Evolutionary conservation across 2,113 vertebrate species (phyloP).

Genomic region (Cervus canadensis): DNA sequence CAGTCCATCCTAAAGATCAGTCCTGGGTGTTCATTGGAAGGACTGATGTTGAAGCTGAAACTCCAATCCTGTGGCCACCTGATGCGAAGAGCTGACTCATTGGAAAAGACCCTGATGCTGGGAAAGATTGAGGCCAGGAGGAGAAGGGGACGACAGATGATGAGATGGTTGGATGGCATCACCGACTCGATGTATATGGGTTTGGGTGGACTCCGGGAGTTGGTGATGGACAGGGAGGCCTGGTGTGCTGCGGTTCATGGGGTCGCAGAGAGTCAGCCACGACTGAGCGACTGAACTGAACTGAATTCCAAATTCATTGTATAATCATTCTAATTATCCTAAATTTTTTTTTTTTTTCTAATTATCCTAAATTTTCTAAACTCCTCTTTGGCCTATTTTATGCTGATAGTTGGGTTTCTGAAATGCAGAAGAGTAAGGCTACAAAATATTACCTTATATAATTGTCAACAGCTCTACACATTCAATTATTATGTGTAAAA

Average conservation of each 20-base stretch:
- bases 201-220: no score
- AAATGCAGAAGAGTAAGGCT: not conserved
- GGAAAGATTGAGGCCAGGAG: not conserved
- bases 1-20: not conserved
- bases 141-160: not conserved
- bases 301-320: not conserved
- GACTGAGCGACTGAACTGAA: no score
- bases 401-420: not conserved
- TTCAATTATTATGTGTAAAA: not conserved
- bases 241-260: no score
- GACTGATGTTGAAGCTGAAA: not conserved
- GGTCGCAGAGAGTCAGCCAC: no score
- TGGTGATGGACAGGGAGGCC: no score
- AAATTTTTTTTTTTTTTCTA: not conserved
- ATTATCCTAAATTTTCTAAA: not conserved
- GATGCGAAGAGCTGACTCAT: accelerated
- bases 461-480: not conserved
- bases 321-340: not conserved
- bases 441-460: not conserved
- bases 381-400: not conserved
- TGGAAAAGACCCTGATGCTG: not conserved
- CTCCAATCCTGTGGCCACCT: not conserved
- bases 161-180: no score
- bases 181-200: no score
- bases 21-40: not conserved